These are phyloP conservation scores for Tautogolabrus adspersus DNA, from an alignment of 2,113 vertebrate species.

Conservation along the genomic window DNA sequence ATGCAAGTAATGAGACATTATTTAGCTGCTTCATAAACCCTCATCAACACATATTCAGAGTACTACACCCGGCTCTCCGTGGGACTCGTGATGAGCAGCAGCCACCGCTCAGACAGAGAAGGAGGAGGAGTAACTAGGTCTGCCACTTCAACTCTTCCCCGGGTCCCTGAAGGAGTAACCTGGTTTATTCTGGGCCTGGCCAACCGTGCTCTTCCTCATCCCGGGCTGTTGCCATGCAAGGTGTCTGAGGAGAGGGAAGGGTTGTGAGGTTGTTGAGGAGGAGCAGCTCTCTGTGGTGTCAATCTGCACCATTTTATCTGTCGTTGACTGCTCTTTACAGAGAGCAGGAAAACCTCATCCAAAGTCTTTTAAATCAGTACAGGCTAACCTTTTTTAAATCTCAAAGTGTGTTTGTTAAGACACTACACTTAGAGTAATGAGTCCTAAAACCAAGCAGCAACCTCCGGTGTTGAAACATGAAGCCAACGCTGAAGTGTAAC, in stretches of 20 bases:
- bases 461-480: no score
- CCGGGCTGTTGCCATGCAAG: conserved; percentile 70
- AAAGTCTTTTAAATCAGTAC: no score
- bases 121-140: conserved; percentile 73
- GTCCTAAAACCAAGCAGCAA: no score
- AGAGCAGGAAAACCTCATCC: background rate
- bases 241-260: conserved; percentile 22
- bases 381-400: no score
- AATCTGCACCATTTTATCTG: background rate
- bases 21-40: conserved; percentile 38
- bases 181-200: conserved; percentile 75
- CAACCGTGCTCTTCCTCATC: conserved; percentile 50
- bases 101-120: conserved; percentile 50
- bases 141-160: conserved; percentile 64
- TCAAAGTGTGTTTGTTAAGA: no score
- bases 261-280: no score
- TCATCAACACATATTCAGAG: conserved; percentile 1
- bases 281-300: conserved; percentile 1
- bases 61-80: conserved; percentile 21
- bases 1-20: conserved; percentile 48
- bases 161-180: conserved; percentile 76
- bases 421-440: no score
- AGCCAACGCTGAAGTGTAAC: no score
- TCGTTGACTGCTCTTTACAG: background rate
- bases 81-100: conserved; percentile 49